phyloP scores from a whole-genome alignment of 2,888 invertebrate genomes.

The Pediacus dermestoides region DNA sequence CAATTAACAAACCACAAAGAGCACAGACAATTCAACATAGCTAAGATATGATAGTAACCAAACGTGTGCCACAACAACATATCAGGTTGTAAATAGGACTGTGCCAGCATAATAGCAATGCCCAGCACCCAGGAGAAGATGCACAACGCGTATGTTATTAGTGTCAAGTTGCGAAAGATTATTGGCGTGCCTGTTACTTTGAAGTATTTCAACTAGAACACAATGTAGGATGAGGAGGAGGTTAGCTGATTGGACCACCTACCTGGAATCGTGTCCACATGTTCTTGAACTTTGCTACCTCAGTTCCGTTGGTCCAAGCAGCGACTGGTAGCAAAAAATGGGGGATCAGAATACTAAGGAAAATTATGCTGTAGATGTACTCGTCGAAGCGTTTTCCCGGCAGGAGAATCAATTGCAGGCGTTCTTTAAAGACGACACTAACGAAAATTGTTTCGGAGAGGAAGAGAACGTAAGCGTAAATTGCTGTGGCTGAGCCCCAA shows the following conservation, averaged over 20 bases:
- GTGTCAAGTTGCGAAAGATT: conserved; percentile 62
- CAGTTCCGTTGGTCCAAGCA: conserved; percentile 67
- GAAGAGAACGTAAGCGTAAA: conserved; percentile 66
- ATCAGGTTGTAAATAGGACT: conserved; percentile 68
- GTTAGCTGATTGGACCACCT: conserved; percentile 9
- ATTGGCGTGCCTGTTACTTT: conserved; percentile 62
- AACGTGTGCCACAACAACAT: conserved; percentile 70
- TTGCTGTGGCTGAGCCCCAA: conserved; percentile 64
- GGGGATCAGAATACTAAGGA: conserved; percentile 67
- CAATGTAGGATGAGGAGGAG: neutral
- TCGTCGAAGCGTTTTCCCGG: conserved; percentile 68
- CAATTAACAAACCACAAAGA: conserved; percentile 60
- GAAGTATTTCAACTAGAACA: conserved; percentile 57
- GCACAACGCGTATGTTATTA: conserved; percentile 63
- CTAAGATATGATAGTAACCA: conserved; percentile 70
- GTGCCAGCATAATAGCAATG: conserved; percentile 63
- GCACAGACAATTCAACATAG: conserved; percentile 70
- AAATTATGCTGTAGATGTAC: conserved; percentile 71
- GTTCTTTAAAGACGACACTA: conserved; percentile 44
- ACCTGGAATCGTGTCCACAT: conserved; percentile 78
- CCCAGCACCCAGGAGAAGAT: conserved; percentile 65
- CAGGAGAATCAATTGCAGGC: conserved; percentile 42
- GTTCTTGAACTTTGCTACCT: conserved; percentile 72
- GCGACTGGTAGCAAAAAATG: conserved; percentile 67
- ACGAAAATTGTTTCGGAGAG: conserved; percentile 56